Evolutionary conservation across 2,797 vertebrate genomes (phyloP).

Genomic region (Netta rufina): DNA sequence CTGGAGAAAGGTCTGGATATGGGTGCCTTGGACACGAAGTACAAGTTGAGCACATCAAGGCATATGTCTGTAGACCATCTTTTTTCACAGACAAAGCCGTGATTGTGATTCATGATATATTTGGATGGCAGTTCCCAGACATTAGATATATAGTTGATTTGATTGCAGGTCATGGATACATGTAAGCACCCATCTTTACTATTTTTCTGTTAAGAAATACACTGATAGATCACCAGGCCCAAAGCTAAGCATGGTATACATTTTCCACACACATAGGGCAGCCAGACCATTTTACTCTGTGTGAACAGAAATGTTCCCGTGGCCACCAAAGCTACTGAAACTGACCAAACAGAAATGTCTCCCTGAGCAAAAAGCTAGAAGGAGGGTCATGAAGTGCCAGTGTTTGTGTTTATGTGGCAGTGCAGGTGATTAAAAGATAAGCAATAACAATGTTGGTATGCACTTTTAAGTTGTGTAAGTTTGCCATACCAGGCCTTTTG

Average conservation of each 20-base stretch:
- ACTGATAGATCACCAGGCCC: background rate
- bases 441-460: background rate
- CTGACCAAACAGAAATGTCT: background rate
- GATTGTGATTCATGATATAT: slow-evolving; percentile 90
- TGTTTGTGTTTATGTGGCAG: background rate
- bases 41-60: slow-evolving; percentile 86
- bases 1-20: slow-evolving; percentile 86
- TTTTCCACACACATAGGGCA: background rate
- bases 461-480: background rate
- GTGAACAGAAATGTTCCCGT: background rate
- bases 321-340: background rate
- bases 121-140: slow-evolving; percentile 90
- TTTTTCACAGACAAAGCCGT: slow-evolving; percentile 84
- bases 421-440: background rate
- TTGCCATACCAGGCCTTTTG: background rate
- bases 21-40: slow-evolving; percentile 87
- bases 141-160: slow-evolving; percentile 92
- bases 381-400: background rate
- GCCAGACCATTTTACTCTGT: background rate
- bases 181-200: slow-evolving; percentile 72
- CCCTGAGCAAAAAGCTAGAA: background rate
- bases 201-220: background rate
- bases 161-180: slow-evolving; percentile 89
- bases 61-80: slow-evolving; percentile 85
- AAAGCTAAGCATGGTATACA: background rate